Evolutionary conservation across 2,797 vertebrate species (phyloP).

Genomic region (Coregonus sp.): DNA sequence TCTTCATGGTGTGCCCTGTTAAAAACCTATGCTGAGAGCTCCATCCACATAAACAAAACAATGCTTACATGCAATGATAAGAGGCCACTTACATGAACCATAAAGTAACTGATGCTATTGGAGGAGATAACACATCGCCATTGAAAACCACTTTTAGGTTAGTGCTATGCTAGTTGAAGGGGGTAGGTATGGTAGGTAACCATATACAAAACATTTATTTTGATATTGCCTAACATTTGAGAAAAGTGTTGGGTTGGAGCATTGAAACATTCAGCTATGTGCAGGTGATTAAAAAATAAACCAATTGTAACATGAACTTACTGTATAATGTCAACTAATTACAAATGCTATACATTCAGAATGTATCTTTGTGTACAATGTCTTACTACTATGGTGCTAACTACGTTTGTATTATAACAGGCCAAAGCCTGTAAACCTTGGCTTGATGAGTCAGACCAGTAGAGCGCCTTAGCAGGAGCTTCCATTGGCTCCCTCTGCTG

Average conservation of each 20-base stretch:
- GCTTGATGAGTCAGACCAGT: not conserved
- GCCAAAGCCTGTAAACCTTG: not conserved
- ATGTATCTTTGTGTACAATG: not conserved
- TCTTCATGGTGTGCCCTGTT: conserved; percentile 89
- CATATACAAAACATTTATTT: no score
- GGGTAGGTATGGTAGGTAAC: no score
- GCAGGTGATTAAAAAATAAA: not conserved
- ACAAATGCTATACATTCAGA: not conserved
- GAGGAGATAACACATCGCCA: conserved; percentile 1
- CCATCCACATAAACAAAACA: conserved; percentile 62
- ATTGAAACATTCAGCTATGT: not conserved
- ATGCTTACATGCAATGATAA: conserved; percentile 59
- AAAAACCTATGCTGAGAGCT: conserved; percentile 73
- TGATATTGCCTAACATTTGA: no score
- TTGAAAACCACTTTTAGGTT: not conserved
- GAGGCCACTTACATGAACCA: conserved; percentile 36
- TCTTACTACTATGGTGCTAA: not conserved
- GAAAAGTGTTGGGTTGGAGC: not conserved
- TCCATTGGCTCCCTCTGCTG: conserved; percentile 40
- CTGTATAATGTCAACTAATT: not conserved
- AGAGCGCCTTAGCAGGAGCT: conserved; percentile 21
- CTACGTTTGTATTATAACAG: not conserved
- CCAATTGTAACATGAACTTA: not conserved
- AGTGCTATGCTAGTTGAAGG: not conserved
- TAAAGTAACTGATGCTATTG: conserved; percentile 26